Evolutionary conservation across 2,797 vertebrate genomes (phyloP).

Genomic region (Lateolabrax maculatus): DNA sequence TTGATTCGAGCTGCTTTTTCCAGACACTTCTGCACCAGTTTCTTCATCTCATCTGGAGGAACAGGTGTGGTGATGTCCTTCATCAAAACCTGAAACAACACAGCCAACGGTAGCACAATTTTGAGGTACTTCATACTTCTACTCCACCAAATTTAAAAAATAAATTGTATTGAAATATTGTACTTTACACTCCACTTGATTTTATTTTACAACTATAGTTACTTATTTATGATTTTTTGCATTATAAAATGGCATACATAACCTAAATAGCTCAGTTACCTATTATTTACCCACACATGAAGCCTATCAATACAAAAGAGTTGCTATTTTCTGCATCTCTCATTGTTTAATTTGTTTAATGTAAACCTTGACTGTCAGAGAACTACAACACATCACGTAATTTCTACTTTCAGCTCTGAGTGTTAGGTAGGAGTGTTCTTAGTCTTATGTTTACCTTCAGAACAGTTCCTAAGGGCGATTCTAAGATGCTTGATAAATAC

Average conservation of each 20-base stretch:
- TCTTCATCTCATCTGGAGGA: constrained; percentile 94
- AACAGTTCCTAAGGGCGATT: neutral
- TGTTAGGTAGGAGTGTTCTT: neutral
- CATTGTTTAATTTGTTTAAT: neutral
- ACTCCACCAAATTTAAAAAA: no score
- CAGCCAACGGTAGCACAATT: no score
- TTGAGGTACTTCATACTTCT: no score
- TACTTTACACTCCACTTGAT: no score
- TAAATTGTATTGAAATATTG: no score
- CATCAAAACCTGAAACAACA: constrained; percentile 91
- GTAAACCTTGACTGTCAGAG: neutral
- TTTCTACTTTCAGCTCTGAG: neutral
- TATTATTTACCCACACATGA: neutral
- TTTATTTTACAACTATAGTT: no score
- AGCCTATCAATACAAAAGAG: neutral
- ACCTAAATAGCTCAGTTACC: neutral
- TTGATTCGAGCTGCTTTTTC: constrained; percentile 96
- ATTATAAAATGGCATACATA: neutral
- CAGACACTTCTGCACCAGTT: constrained; percentile 93
- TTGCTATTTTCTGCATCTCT: neutral
- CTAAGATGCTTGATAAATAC: no score
- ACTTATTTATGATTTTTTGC: neutral
- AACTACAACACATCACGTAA: neutral
- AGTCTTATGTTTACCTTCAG: neutral
- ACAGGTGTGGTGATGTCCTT: constrained; percentile 96